Base-by-base conservation (phyloP, 2,113 vertebrate genomes). In the Bubalus kerabau region DNA sequence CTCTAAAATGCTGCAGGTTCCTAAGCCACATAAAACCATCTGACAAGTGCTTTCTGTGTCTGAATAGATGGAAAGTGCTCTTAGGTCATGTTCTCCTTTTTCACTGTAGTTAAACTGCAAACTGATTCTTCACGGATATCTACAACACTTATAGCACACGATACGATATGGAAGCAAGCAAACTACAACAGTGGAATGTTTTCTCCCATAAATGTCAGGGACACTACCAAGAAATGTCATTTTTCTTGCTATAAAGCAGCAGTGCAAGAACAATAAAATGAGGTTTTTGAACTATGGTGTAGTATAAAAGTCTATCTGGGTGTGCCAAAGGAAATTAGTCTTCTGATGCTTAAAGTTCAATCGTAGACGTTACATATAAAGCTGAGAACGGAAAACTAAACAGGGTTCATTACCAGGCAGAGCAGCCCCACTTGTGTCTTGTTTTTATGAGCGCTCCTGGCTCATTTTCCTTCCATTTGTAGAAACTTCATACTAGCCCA, bases 201-300 rank as follows among this genome's bases (percentile, higher is more conserved):
- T 85, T 93, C 91, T 94, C 46, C 67, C 87, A 90, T 97, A 96
- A 97, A 97, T 95, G 97, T 97, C 97, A 98, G 87, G 89, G 87
- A 90, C 59, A 71, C 74, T 93, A 88, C 52, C 48, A 95, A 97
- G 91, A 96, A 97, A 97, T 95, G 83, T 46, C 93, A 93, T 86
- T 92, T 97, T 91, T 91, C 80, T 97, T 97, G 85, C 67, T 46
- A 62, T 87, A 86, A 91, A 90, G 78, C 36, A 88, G 86, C n/a
- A 88, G 83, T 60, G 60, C 40, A 81, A 62, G 50, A 71, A 97
- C 83, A 93, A 91, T 93, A 90, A 97, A 96, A 97, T 87, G 78
- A 30, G n/a, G 32, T 83, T 83, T 83, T 93, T 87, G 93, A 95
- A 92, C 86, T 76, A 76, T 88, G 15, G 28, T 54, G 59, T 62